These are phyloP conservation scores for Clitarchus hookeri DNA, from an alignment of 2,888 invertebrate species.

Conservation along the genomic window DNA sequence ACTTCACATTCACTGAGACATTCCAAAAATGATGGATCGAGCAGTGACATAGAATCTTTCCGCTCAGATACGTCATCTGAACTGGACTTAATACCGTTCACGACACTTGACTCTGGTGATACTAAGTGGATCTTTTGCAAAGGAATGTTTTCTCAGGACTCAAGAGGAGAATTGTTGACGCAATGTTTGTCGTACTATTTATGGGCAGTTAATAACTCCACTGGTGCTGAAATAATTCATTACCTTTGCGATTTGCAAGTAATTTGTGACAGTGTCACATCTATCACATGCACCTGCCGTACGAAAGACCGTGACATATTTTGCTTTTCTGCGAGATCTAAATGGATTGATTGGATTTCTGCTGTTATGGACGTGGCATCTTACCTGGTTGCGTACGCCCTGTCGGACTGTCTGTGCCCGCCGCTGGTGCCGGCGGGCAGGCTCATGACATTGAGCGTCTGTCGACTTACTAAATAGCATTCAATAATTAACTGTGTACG, in stretches of 20 bases:
- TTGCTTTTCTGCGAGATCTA: no score
- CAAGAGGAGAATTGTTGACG: slow-evolving; percentile 38
- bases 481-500: no score
- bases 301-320: no score
- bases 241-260: not conserved
- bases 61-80: slow-evolving; percentile 15
- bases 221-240: slow-evolving; percentile 40
- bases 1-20: not conserved
- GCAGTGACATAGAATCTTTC: slow-evolving; percentile 11
- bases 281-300: no score
- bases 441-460: no score
- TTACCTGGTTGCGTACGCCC: no score
- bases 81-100: slow-evolving; percentile 3
- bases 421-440: no score
- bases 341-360: no score
- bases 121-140: slow-evolving; percentile 30
- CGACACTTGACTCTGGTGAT: slow-evolving; percentile 34
- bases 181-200: slow-evolving; percentile 37
- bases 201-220: slow-evolving; percentile 41
- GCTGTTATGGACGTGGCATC: no score
- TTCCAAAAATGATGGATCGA: not conserved
- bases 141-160: slow-evolving; percentile 38
- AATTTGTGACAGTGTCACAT: no score
- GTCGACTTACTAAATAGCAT: no score
- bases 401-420: no score